A percentile compares a stretch with the other conserved stretches of the same genome.
Conservation (phyloP, 2,797 vertebrate genomes). For the Sebastes hubbsi region DNA sequence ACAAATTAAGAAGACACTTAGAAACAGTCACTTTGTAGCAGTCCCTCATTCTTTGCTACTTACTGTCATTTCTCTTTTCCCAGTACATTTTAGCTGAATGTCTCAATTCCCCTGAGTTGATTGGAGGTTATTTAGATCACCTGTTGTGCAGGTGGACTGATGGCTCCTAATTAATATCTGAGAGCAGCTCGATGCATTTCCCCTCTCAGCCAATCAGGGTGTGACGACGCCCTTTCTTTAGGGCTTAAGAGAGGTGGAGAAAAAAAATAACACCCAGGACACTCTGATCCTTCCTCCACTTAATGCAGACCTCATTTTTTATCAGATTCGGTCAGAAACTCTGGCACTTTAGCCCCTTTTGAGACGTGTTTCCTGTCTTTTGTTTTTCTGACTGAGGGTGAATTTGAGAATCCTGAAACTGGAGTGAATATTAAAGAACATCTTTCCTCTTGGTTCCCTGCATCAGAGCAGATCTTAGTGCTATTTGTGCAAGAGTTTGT, state of each 20-base stretch:
- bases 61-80: background rate
- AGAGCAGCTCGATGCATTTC: background rate
- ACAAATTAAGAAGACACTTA: background rate
- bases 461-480: background rate
- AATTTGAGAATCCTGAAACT: background rate
- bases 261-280: background rate
- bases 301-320: background rate
- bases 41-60: background rate
- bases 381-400: background rate
- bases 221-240: background rate
- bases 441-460: background rate
- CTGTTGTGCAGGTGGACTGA: background rate
- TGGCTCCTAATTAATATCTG: background rate
- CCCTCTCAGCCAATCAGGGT: background rate
- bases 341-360: background rate
- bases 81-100: background rate
- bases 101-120: background rate
- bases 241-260: background rate
- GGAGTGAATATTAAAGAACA: background rate
- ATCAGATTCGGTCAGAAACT: background rate
- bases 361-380: background rate
- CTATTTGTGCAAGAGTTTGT: background rate
- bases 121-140: background rate
- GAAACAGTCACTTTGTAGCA: background rate
- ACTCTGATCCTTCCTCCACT: background rate